Evolutionary conservation across 2,113 vertebrate genomes (phyloP), one percentile per base, ranked within the genome.

Genomic region (human (Homo sapiens)): DNA sequence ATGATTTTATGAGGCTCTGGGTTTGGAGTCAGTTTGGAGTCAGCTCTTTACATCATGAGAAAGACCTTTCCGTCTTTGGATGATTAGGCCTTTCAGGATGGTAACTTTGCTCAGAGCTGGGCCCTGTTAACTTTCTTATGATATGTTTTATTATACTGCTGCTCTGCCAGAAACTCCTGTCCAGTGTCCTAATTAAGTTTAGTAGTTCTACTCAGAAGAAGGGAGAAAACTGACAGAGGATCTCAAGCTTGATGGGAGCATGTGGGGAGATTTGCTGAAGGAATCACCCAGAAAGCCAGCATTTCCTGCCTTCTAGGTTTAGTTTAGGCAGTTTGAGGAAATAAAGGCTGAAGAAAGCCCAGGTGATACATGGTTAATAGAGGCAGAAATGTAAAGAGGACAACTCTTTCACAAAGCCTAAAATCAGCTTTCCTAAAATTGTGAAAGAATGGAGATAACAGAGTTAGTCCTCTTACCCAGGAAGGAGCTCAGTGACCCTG

Each of bases 21-120:
- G 95, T 95, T 78, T 97, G 97, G 80, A 97, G 78, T 92, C 93
- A 90, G 95, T 95, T 78, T 97, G 97, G 78, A 96, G 78, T 92
- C 93, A 93, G 97, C 97, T 97, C 94, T 97, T 98, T 38, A 57
- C 55, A 97, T 92, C 81, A 86, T 5, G 59, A 96, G 95, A 96
- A 92, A 88, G 92, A 93, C 84, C 8, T 92, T 70, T 57, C 93
- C 72, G 81, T 94, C 4, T 87, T 92, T 75, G 90, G 92, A 38
- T 97, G 94, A 88, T 43, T 55, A 68, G 92, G 81, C 57, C 91
- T 89, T 79, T 97, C 78, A 88, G 90, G 76, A 88, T 96, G 91
- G 94, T 90, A n/a, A 61, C 85, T 98, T 94, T 98, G 92, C 97
- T 96, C 87, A 95, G 93, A 86, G 68, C 43, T 70, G n/a, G 80